These are phyloP conservation scores for Seira musarum DNA, from an alignment of 2,888 invertebrate genomes.

Conservation along the genomic window DNA sequence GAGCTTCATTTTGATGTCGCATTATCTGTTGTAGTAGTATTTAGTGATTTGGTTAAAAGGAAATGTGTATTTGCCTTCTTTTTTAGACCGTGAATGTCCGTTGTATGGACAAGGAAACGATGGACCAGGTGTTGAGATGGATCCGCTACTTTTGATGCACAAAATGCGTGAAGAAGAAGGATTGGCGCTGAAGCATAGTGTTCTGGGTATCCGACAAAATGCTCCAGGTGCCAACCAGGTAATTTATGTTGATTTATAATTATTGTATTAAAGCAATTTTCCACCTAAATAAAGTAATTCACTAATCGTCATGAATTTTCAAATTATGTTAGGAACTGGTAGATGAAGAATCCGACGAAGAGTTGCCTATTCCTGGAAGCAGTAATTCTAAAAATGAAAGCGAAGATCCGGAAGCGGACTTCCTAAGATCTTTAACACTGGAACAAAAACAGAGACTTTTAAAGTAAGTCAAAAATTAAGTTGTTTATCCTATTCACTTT, in stretches of 20 bases:
- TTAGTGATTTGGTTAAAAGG: not conserved
- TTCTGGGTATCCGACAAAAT: constrained; percentile 74
- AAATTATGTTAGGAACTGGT: constrained; percentile 50
- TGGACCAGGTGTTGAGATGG: constrained; percentile 75
- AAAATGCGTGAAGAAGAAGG: constrained; percentile 96
- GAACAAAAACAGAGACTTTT: constrained; percentile 93
- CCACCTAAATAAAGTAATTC: not conserved
- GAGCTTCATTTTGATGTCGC: not conserved
- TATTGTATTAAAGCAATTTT: not conserved
- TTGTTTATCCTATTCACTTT: constrained; percentile 10
- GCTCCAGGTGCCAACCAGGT: constrained; percentile 72
- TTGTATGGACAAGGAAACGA: constrained; percentile 86
- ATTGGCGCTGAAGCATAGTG: constrained; percentile 85
- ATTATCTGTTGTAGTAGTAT: not conserved
- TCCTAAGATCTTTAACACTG: constrained; percentile 86
- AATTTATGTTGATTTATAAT: constrained; percentile 21
- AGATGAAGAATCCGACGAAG: constrained; percentile 68
- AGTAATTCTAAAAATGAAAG: constrained; percentile 69
- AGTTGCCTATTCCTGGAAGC: constrained; percentile 72
- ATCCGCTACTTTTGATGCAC: constrained; percentile 83
- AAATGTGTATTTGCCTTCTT: constrained; percentile 27
- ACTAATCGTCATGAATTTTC: not conserved
- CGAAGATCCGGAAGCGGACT: constrained; percentile 75
- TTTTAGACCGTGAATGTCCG: constrained; percentile 93
- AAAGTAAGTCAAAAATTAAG: constrained; percentile 76